Evolutionary conservation across 2,888 invertebrate genomes (phyloP), one percentile per base, ranked within the genome.

Genomic region (Elegia similella): DNA sequence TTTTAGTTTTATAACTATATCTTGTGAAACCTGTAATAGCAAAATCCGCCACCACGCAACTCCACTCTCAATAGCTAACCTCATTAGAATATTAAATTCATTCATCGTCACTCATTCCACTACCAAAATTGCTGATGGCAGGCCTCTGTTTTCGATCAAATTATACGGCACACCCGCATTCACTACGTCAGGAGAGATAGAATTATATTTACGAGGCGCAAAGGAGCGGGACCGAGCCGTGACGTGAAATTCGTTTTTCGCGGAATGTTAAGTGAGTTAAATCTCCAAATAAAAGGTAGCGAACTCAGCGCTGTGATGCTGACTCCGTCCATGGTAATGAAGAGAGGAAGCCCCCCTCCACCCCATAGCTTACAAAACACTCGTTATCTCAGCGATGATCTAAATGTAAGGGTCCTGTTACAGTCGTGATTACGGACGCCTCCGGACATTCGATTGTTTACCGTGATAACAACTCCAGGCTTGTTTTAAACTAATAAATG

Each of bases 241-340:
- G 62, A 65, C 65, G 63, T 63, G 67, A 79, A 80, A 81, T 84
- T 82, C 84, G 78, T 81, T 84, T 78, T 75, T 75, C 75, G 77
- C 75, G 78, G 78, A 84, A 86, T 83, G 81, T 82, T 85, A 86
- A 88, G 80, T 83, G 84, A 87, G 87, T 89, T 85, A 88, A 90
- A 86, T 85, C 84, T 79, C 77, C 81, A 84, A 86, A 87, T 88
- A 88, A 86, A 86, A 88, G 86, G 87, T 88, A 75, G 82, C 70
- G 68, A 72, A 82, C 81, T 86, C 84, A 82, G 82, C 88, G 75
- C 71, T 67, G 64, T 65, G 58, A 64, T 79, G 83, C 82, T 81
- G 83, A 82, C 75, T 76, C 69, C 66, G 63, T 70, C 77, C 81
- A 82, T 84, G 84, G 73, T 82, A 86, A 86, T 85, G 82, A 80